phyloP scores from a whole-genome alignment of 1,140 invertebrate species.

The Papilio polyxenes region DNA sequence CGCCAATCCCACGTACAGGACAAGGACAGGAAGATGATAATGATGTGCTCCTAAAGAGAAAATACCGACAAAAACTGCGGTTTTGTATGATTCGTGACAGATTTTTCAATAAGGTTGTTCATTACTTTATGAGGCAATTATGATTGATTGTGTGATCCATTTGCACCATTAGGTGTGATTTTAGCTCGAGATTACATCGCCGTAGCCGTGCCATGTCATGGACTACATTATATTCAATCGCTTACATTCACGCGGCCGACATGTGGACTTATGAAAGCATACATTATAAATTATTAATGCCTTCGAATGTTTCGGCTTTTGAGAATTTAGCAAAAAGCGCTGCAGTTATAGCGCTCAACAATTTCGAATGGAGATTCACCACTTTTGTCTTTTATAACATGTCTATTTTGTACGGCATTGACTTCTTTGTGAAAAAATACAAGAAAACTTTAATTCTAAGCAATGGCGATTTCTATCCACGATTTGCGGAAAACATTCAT shows the following conservation, averaged over 20 bases:
- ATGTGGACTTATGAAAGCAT: constrained; percentile 43
- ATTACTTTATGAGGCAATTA: constrained; percentile 39
- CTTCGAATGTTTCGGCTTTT: constrained; percentile 41
- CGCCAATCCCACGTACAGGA: too few species aligned
- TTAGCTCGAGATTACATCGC: constrained; percentile 41
- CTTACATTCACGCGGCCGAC: constrained; percentile 46
- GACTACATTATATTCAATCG: constrained; percentile 40
- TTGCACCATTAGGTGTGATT: constrained; percentile 43
- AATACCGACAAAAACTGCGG: neutral
- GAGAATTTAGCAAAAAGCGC: constrained; percentile 58
- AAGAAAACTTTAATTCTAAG: constrained; percentile 55
- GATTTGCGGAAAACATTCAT: constrained; percentile 43
- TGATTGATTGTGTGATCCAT: constrained; percentile 46
- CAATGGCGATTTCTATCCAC: constrained; percentile 44
- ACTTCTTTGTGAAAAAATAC: constrained; percentile 53
- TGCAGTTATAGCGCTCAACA: constrained; percentile 57
- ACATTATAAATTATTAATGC: constrained; percentile 36
- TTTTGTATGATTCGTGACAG: neutral
- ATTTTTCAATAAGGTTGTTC: constrained; percentile 22
- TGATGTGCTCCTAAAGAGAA: neutral
- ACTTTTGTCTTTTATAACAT: constrained; percentile 64
- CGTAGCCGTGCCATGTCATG: constrained; percentile 30
- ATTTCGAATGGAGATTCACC: constrained; percentile 63
- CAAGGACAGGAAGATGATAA: neutral
- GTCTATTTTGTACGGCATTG: constrained; percentile 49